Evolutionary conservation across 1,140 invertebrate genomes (phyloP), one percentile per base, ranked within the genome.

Genomic region (Drosophila tani): DNA sequence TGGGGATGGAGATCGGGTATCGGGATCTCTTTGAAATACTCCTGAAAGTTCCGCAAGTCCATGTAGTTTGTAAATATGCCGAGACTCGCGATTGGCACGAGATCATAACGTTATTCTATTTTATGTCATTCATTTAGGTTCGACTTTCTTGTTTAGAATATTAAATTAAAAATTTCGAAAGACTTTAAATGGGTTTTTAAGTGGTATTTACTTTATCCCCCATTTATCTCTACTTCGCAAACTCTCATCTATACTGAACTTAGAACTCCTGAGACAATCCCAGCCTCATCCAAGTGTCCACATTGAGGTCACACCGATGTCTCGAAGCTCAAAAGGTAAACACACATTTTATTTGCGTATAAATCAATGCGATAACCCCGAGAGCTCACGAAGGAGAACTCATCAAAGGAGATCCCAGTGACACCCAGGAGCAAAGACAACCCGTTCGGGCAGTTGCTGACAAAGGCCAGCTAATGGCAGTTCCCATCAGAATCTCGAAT

Each of bases 31-130:
- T 43, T 35, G 55, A 73, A 55, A 40, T 53, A 68, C 46, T 70
- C 62, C 66, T 60, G 67, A 90, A 90, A 90, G 85, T 88, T 87
- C 83, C 83, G 83, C 79, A 87, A 86, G 82, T 82, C 79, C 75
- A 86, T 86, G 69, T 86, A 79, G 79, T 65, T 68, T 81, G 74
- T 78, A 85, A 68, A 81, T 64, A 57, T 40, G 79, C 58, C 71
- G 46, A 64, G 63, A 57, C 47, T 47, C 43, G 46, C 41, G 41
- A 63, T 43, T 43, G 68, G 70, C 65, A 63, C 63, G 73, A 75
- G 57, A 76, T 76, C 59, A 82, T 82, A 75, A 82, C 49, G 59
- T 82, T 82, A 82, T 79, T 56, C 46, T 81, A 59, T 60, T 38
- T 73, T 81, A 75, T 65, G 60, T 53, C 65, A 71, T 82, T 63